Conservation (phyloP, 2,888 invertebrate species). For the Pedicia rivosa region DNA sequence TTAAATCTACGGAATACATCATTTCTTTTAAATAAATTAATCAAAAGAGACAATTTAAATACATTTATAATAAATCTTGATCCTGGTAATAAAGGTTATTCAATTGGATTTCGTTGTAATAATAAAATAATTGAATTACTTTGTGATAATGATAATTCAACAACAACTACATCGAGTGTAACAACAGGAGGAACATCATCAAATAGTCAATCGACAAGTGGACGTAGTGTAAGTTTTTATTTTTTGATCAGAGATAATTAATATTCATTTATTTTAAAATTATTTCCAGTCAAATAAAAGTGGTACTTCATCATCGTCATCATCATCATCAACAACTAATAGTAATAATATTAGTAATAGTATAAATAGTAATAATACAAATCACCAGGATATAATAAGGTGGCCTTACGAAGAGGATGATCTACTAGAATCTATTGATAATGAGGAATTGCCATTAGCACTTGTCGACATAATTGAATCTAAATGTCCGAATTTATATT, state of each 20-base stretch:
- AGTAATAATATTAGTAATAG: slow-evolving; percentile 7
- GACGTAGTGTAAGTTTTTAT: neutral
- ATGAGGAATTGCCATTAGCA: slow-evolving; percentile 78
- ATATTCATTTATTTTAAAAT: neutral
- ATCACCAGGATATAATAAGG: slow-evolving; percentile 56
- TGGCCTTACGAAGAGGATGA: slow-evolving; percentile 87
- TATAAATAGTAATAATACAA: slow-evolving; percentile 33
- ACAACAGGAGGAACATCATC: slow-evolving; percentile 2
- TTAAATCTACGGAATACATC: slow-evolving; percentile 35
- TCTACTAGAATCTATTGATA: slow-evolving; percentile 73
- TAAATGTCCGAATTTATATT: slow-evolving; percentile 72
- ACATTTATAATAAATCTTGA: slow-evolving; percentile 82
- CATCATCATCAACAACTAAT: slow-evolving; percentile 12
- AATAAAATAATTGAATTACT: slow-evolving; percentile 1
- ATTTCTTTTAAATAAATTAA: slow-evolving; percentile 67
- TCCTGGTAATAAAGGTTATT: slow-evolving; percentile 84
- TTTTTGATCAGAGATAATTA: neutral
- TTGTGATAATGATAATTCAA: neutral
- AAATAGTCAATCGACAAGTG: neutral
- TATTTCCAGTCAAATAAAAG: slow-evolving; percentile 1
- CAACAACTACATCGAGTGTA: neutral
- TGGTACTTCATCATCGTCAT: slow-evolving; percentile 5
- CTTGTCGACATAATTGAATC: slow-evolving; percentile 70
- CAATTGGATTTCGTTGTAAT: slow-evolving; percentile 28
- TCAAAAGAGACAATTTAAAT: slow-evolving; percentile 71